Conservation (phyloP, 2,113 vertebrate species). For the Ursus arctos region DNA sequence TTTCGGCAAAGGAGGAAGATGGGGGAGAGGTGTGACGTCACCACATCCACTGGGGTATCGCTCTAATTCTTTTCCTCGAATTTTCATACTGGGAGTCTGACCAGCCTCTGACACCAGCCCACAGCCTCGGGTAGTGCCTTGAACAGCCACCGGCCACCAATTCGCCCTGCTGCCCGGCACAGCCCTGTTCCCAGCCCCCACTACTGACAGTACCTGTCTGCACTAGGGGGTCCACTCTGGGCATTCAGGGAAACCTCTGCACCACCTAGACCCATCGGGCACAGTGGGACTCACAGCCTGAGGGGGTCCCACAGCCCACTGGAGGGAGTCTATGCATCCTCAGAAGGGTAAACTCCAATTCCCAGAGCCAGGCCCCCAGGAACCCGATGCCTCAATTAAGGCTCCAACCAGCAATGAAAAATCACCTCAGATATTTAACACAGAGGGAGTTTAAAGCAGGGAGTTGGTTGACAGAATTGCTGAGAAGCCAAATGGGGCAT, state of each 20-base stretch:
- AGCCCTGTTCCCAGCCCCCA: background rate
- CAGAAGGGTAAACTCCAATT: background rate
- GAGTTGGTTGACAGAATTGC: background rate
- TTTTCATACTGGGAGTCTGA: background rate
- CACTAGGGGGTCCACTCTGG: background rate
- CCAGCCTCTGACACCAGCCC: background rate
- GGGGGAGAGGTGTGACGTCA: background rate
- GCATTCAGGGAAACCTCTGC: background rate
- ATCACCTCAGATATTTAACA: background rate
- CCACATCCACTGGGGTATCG: background rate
- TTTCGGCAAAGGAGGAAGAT: background rate
- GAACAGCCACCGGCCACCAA: background rate
- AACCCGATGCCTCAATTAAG: background rate
- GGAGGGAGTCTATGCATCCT: background rate
- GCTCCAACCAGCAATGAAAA: background rate
- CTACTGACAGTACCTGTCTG: background rate
- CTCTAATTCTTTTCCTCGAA: background rate
- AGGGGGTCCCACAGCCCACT: background rate
- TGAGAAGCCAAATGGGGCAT: background rate
- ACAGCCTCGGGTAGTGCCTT: background rate
- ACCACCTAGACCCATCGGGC: background rate
- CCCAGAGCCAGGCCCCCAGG: background rate
- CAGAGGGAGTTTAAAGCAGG: background rate
- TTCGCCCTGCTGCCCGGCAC: background rate
- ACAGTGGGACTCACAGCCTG: background rate